Percentiles rank a stretch among this genome's conserved stretches.
Evolutionary conservation across 2,797 vertebrate genomes (phyloP).

Genomic region (Acrocephalus scirpaceus): DNA sequence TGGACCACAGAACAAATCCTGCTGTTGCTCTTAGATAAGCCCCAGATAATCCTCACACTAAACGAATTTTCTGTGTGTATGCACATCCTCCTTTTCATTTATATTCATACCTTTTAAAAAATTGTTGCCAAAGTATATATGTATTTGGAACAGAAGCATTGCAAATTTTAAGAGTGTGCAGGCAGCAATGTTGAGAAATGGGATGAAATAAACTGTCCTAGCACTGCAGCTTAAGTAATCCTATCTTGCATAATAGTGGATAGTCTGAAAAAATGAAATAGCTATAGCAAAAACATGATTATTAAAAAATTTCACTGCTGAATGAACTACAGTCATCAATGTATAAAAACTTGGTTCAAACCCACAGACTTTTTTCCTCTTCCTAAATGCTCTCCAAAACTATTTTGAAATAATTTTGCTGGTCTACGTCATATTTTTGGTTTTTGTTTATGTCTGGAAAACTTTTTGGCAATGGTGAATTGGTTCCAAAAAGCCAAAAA

Average conservation of each 20-base stretch:
- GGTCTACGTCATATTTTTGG: neutral
- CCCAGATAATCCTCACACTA: neutral
- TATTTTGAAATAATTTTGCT: neutral
- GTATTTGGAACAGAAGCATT: neutral
- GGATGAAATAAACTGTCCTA: neutral
- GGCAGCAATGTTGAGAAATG: neutral
- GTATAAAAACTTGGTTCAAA: neutral
- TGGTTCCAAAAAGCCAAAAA: neutral
- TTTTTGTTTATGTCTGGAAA: neutral
- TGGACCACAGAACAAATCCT: neutral
- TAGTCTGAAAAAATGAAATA: neutral
- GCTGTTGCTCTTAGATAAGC: neutral
- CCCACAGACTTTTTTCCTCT: neutral
- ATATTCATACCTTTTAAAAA: neutral
- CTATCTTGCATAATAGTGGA: neutral
- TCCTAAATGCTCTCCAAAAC: neutral
- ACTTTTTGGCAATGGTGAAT: neutral
- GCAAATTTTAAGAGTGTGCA: neutral
- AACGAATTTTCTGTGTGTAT: neutral
- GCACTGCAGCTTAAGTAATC: neutral
- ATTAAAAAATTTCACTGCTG: neutral
- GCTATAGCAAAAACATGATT: neutral
- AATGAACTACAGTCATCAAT: neutral
- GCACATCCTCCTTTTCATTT: neutral
- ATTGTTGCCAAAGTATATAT: neutral